phyloP scores from a whole-genome alignment of 2,888 invertebrate species.

The Dryadula phaetusa region DNA sequence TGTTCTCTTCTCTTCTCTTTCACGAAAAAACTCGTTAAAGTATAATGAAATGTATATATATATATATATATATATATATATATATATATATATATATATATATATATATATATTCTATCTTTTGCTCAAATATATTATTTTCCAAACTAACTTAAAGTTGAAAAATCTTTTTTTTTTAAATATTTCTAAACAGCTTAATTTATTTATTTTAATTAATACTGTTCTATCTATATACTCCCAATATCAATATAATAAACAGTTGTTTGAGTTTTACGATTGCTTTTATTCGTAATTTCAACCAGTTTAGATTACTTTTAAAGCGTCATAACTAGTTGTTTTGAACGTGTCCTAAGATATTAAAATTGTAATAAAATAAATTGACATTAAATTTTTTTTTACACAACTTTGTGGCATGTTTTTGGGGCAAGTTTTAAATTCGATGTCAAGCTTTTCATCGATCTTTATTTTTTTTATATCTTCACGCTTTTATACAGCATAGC shows the following conservation, averaged over 20 bases:
- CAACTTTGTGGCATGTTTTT: not conserved
- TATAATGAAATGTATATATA: no score
- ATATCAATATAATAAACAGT: constrained; percentile 25
- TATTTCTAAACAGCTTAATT: no score
- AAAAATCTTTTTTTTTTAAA: no score
- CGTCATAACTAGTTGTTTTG: constrained; percentile 12
- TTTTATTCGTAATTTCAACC: constrained; percentile 17
- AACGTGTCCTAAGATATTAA: not conserved
- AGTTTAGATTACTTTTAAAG: constrained; percentile 16
- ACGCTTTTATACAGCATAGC: not conserved
- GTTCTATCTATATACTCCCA: not conserved
- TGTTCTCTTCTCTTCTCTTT: no score
- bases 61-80: no score
- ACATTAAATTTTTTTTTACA: not conserved
- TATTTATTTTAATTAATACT: no score
- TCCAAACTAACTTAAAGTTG: no score
- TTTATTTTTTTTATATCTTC: not conserved
- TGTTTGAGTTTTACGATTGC: constrained; percentile 7
- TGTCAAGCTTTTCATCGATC: no score
- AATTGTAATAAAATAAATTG: constrained; percentile 6
- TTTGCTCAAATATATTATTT: no score
- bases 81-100: no score
- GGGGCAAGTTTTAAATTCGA: not conserved
- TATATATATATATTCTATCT: no score
- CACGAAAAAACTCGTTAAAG: no score